Evolutionary conservation across 2,888 invertebrate species (phyloP).

Genomic region (Sinhomidia bicolor): DNA sequence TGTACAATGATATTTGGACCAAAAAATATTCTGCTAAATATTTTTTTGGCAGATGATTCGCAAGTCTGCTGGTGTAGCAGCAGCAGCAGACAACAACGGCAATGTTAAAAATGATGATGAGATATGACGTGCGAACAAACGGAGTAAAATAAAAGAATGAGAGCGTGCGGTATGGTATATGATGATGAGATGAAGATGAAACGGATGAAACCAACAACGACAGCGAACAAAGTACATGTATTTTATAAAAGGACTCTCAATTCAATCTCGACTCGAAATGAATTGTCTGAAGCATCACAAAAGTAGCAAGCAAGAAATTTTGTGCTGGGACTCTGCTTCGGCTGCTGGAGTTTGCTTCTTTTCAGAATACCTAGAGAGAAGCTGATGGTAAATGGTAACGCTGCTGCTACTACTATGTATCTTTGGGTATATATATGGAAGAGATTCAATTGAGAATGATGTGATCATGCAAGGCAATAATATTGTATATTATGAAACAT

Average conservation of each 20-base stretch:
- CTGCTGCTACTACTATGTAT: not conserved
- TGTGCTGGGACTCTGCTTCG: not conserved
- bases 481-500: constrained; percentile 13
- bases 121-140: constrained; percentile 2
- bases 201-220: constrained; percentile 6
- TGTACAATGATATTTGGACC: no score
- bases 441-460: constrained; percentile 6
- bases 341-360: constrained; percentile 39
- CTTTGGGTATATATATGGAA: not conserved
- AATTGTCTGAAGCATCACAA: constrained; percentile 26
- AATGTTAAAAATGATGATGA: not conserved
- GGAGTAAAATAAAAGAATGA: not conserved
- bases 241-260: constrained; percentile 29
- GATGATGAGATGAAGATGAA: not conserved
- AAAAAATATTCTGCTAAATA: no score
- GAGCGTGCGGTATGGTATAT: constrained; percentile 1
- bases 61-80: not conserved
- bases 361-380: no score
- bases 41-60: no score
- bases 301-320: not conserved
- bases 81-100: no score
- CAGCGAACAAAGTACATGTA: constrained; percentile 36
- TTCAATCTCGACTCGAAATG: constrained; percentile 24
- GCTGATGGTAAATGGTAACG: not conserved
- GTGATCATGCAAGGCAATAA: not conserved